Evolutionary conservation across 1,140 invertebrate genomes (phyloP).

Genomic region (Alviniconcha marisindica): DNA sequence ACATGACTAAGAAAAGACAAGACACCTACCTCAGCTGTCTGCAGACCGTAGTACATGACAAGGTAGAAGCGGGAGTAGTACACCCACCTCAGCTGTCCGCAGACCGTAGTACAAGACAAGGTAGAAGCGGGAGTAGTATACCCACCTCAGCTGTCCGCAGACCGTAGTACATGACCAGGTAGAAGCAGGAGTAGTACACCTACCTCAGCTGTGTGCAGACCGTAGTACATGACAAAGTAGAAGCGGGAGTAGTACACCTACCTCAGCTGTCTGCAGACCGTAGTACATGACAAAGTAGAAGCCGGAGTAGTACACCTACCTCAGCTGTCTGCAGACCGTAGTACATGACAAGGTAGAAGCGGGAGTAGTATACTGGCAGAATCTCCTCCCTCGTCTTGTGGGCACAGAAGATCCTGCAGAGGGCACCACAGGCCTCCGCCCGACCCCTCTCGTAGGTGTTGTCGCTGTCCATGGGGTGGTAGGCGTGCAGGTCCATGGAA

Average conservation of each 20-base stretch:
- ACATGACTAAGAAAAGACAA: too few species aligned
- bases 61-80: too few species aligned
- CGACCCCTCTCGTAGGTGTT: slow-evolving; percentile 82
- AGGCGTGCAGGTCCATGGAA: slow-evolving; percentile 54
- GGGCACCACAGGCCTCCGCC: slow-evolving; percentile 95
- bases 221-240: slow-evolving; percentile 94
- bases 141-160: too few species aligned
- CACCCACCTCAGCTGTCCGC: too few species aligned
- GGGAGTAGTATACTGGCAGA: slow-evolving; percentile 93
- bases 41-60: too few species aligned
- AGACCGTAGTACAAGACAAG: slow-evolving; percentile 92
- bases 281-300: slow-evolving; percentile 95
- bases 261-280: slow-evolving; percentile 84
- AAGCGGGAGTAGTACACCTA: slow-evolving; percentile 88
- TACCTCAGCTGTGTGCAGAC: too few species aligned
- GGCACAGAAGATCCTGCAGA: slow-evolving; percentile 96
- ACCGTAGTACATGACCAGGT: too few species aligned
- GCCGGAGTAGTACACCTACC: slow-evolving; percentile 90
- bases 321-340: slow-evolving; percentile 86
- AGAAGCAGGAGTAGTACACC: too few species aligned
- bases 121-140: slow-evolving; percentile 96
- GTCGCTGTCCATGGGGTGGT: slow-evolving; percentile 47
- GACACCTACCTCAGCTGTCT: too few species aligned
- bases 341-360: slow-evolving; percentile 95
- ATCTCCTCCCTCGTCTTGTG: slow-evolving; percentile 98